Evolutionary conservation across 2,888 invertebrate genomes (phyloP).

Genomic region (Mayetiola destructor): DNA sequence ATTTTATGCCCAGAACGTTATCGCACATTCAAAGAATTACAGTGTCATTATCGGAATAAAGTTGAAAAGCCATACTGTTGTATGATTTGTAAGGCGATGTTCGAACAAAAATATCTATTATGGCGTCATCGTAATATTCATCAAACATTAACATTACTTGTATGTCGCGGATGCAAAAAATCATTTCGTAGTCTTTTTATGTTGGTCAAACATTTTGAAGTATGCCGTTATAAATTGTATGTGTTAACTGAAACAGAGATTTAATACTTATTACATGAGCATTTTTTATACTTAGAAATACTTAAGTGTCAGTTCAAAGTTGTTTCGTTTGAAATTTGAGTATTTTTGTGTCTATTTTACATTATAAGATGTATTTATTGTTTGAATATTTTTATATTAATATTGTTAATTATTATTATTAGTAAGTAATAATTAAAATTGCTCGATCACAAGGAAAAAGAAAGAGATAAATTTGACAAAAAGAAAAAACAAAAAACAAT

Average conservation of each 20-base stretch:
- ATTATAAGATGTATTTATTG: too few relatives aligned
- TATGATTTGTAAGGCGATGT: not conserved
- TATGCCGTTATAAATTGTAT: constrained; percentile 3
- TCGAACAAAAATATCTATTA: not conserved
- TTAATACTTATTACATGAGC: too few relatives aligned
- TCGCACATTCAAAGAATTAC: not conserved
- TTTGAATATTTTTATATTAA: too few relatives aligned
- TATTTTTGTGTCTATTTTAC: too few relatives aligned
- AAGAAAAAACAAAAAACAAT: too few relatives aligned
- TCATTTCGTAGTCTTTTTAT: not conserved
- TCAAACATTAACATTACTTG: not conserved
- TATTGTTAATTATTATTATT: too few relatives aligned
- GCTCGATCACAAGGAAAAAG: too few relatives aligned
- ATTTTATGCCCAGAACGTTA: not conserved
- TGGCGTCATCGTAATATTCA: not conserved
- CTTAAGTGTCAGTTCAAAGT: too few relatives aligned
- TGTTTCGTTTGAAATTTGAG: too few relatives aligned
- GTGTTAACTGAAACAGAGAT: not conserved
- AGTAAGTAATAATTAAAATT: too few relatives aligned
- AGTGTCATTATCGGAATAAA: not conserved
- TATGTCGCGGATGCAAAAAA: not conserved
- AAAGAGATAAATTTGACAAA: too few relatives aligned
- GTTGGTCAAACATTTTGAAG: not conserved
- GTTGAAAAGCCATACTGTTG: not conserved
- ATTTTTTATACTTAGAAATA: too few relatives aligned